phyloP scores from a whole-genome alignment of 2,113 vertebrate species.

The Hippocampus barbouri region DNA sequence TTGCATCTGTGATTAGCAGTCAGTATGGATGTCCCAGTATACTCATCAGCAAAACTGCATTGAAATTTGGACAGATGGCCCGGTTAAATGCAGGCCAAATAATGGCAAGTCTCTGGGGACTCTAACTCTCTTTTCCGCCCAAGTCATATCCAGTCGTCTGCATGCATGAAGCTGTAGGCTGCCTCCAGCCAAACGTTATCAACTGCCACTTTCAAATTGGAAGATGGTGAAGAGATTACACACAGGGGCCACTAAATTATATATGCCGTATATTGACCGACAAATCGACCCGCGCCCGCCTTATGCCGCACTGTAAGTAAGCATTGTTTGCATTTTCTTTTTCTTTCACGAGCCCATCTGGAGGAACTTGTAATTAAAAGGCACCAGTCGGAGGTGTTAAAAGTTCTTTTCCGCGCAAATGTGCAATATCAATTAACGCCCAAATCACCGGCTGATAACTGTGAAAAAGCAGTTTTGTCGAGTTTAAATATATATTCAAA shows the following conservation, averaged over 20 bases:
- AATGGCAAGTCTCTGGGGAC: background rate
- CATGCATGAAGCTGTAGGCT: background rate
- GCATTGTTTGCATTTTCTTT: background rate
- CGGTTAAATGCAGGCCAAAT: background rate
- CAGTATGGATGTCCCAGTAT: too few relatives aligned
- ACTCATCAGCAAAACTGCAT: background rate
- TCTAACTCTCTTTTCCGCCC: background rate
- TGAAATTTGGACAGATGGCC: background rate
- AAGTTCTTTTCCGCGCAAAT: background rate
- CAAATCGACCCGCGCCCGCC: background rate
- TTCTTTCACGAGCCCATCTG: slow-evolving; percentile 25
- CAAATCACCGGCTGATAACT: background rate
- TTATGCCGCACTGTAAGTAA: background rate
- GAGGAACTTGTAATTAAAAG: slow-evolving; percentile 29
- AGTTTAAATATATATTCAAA: background rate
- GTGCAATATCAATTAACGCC: background rate
- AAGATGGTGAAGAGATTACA: background rate
- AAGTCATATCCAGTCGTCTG: background rate
- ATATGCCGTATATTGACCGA: background rate
- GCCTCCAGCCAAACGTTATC: background rate
- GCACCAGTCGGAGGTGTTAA: slow-evolving; percentile 9
- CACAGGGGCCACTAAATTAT: background rate
- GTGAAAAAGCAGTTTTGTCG: background rate
- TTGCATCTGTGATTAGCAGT: too few relatives aligned
- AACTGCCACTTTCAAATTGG: background rate